phyloP scores from a whole-genome alignment of 2,113 vertebrate species.

The Ptilonorhynchus violaceus region DNA sequence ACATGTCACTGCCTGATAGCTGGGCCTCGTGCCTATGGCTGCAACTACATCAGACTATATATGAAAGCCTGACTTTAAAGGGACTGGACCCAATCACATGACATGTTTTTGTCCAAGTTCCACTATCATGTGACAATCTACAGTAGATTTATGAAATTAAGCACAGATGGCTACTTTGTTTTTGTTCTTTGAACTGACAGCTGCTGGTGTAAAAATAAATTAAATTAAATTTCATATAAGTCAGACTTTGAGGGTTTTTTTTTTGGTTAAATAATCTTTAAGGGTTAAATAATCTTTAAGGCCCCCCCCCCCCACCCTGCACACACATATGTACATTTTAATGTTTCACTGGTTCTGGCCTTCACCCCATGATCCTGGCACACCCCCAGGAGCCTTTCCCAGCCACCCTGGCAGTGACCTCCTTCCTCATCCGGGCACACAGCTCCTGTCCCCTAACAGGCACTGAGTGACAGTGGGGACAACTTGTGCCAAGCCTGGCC shows the following conservation, averaged over 20 bases:
- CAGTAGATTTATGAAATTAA: conserved; percentile 79
- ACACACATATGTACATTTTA: conserved; percentile 14
- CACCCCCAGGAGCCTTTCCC: neutral
- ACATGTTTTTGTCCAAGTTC: conserved; percentile 72
- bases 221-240: conserved; percentile 83
- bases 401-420: neutral
- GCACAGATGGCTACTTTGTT: conserved; percentile 85
- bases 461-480: neutral
- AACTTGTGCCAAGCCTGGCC: neutral
- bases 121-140: conserved; percentile 74
- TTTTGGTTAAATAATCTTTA: conserved; percentile 72
- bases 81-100: conserved; percentile 66
- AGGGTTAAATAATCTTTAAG: conserved; percentile 74
- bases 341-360: conserved; percentile 47
- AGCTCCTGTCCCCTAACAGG: neutral
- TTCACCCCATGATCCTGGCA: conserved; percentile 52
- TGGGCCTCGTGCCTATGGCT: neutral
- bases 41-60: conserved; percentile 21
- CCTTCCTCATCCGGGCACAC: neutral
- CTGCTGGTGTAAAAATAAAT: conserved; percentile 86
- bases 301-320: neutral
- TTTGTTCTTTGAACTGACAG: conserved; percentile 86
- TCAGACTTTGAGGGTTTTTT: conserved; percentile 59
- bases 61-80: conserved; percentile 58
- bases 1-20: neutral